Evolutionary conservation across 2,113 vertebrate genomes (phyloP).

Genomic region (Erythrolamprus reginae): DNA sequence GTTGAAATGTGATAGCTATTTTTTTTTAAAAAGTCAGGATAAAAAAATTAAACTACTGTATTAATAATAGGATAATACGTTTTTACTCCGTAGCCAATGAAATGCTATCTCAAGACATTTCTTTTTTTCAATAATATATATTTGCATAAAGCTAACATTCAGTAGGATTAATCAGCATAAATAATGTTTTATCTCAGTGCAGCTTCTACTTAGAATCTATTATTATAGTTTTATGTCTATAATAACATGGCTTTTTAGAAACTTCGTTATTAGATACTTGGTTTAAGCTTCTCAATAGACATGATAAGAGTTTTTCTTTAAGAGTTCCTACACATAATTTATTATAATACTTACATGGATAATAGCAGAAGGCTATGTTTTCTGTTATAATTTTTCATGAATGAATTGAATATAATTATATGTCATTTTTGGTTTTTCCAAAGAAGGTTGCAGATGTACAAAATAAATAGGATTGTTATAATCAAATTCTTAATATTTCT

Average conservation of each 20-base stretch:
- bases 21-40: neutral
- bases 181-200: neutral
- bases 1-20: neutral
- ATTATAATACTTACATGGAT: neutral
- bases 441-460: neutral
- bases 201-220: neutral
- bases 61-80: neutral
- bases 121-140: neutral
- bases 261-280: neutral
- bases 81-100: neutral
- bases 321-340: neutral
- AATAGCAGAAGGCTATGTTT: neutral
- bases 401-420: neutral
- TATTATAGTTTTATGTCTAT: slow-evolving; percentile 1
- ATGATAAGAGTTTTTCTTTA: neutral
- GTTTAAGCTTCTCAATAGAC: slow-evolving; percentile 9
- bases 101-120: neutral
- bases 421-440: neutral
- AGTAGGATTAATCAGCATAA: neutral
- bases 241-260: neutral
- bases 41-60: neutral
- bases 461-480: neutral
- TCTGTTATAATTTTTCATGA: neutral
- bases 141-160: neutral
- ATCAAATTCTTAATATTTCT: neutral